phyloP scores from a whole-genome alignment of 1,140 invertebrate genomes.

The Caenorhabditis briggsae region DNA sequence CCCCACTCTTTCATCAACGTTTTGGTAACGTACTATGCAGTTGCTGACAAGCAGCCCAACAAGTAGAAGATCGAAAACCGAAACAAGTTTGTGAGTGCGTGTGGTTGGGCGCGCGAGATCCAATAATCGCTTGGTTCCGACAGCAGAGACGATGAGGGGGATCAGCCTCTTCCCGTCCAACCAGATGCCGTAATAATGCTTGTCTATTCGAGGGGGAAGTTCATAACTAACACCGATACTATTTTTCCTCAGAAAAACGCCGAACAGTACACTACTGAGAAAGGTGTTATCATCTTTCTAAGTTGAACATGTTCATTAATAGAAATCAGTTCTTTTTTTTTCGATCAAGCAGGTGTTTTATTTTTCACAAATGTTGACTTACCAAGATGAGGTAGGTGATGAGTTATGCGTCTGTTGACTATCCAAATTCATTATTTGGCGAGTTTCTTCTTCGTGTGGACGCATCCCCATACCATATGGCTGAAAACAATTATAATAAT shows the following conservation, averaged over 20 bases:
- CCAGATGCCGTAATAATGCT: slow-evolving; percentile 46
- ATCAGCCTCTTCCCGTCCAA: slow-evolving; percentile 18
- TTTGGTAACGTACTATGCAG: slow-evolving; percentile 11
- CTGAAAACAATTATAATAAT: not conserved
- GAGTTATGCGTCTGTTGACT: slow-evolving; percentile 42
- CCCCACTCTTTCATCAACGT: not conserved
- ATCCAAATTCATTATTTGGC: slow-evolving; percentile 39
- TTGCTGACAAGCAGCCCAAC: not conserved
- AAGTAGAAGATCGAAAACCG: slow-evolving; percentile 36
- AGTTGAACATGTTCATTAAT: too few species aligned
- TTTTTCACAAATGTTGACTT: not conserved
- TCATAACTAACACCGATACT: not conserved
- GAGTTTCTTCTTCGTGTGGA: slow-evolving; percentile 48
- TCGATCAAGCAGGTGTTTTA: not conserved
- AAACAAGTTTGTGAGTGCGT: slow-evolving; percentile 48
- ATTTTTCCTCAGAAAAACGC: not conserved
- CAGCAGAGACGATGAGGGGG: slow-evolving; percentile 43
- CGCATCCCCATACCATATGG: slow-evolving; percentile 38
- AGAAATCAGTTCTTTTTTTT: too few species aligned
- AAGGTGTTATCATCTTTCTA: not conserved
- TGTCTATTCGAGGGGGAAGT: not conserved
- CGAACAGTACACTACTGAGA: not conserved
- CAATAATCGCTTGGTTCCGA: slow-evolving; percentile 54
- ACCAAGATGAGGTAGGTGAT: slow-evolving; percentile 18
- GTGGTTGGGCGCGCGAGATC: slow-evolving; percentile 6